A percentile compares a stretch with the other conserved stretches of the same genome.
Conservation (phyloP, 2,888 invertebrate species). For the Lasioglossum villosulum region DNA sequence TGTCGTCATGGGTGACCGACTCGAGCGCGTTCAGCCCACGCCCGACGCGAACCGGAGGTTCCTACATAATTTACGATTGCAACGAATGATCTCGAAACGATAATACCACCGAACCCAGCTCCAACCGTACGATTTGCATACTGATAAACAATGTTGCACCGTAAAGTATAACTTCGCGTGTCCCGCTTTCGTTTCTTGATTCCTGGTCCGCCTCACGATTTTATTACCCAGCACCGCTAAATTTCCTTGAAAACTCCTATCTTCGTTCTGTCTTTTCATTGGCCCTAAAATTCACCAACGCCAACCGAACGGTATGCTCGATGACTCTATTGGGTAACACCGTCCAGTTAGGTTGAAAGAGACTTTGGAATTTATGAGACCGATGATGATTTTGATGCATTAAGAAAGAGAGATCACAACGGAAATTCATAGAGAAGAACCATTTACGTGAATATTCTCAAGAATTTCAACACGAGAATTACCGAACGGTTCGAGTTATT, state of each 20-base stretch:
- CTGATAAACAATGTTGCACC: slow-evolving; percentile 27
- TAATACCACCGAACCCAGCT: slow-evolving; percentile 2
- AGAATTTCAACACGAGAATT: too few relatives aligned
- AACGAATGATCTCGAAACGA: background rate
- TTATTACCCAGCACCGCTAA: background rate
- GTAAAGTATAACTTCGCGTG: background rate
- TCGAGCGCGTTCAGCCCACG: background rate
- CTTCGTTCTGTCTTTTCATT: background rate
- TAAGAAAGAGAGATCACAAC: too few relatives aligned
- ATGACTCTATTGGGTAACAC: too few relatives aligned
- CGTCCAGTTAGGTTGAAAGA: too few relatives aligned
- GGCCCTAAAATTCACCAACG: background rate
- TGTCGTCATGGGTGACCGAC: slow-evolving; percentile 49
- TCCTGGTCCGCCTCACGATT: background rate
- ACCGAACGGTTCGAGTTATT: too few relatives aligned
- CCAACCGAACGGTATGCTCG: too few relatives aligned
- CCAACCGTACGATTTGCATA: slow-evolving; percentile 35
- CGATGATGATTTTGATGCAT: too few relatives aligned
- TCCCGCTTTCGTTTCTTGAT: background rate
- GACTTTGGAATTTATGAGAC: too few relatives aligned
- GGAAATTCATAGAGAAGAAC: too few relatives aligned
- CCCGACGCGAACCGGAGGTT: background rate
- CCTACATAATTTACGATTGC: slow-evolving; percentile 31
- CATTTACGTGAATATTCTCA: too few relatives aligned
- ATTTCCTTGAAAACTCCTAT: background rate